These are phyloP conservation scores for Dendrocincla fuliginosa DNA, from an alignment of 2,797 vertebrate species.

Conservation along the genomic window DNA sequence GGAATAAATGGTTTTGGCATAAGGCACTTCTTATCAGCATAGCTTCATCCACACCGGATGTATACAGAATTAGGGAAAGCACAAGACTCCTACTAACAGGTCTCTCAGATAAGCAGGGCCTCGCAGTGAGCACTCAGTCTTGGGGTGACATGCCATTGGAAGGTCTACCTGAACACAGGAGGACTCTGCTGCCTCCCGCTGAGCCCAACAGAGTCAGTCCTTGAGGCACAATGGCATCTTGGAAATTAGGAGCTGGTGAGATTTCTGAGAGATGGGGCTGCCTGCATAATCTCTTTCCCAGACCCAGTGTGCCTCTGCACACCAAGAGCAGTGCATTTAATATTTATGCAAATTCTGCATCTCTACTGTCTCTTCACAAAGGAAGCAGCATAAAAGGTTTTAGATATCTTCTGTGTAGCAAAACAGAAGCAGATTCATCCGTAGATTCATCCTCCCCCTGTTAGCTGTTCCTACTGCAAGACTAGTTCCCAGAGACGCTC, in stretches of 20 bases:
- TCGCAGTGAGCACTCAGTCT: accelerated
- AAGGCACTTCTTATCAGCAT: neutral
- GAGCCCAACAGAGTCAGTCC: neutral
- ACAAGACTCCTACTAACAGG: neutral
- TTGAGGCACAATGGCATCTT: neutral
- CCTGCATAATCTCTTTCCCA: conserved; percentile 23
- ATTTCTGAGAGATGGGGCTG: neutral
- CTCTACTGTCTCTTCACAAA: neutral
- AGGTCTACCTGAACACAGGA: neutral
- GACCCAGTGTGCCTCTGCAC: neutral
- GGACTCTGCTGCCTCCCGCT: neutral
- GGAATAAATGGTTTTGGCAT: neutral
- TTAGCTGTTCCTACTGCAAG: neutral
- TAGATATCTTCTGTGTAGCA: neutral
- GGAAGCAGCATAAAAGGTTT: neutral
- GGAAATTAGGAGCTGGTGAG: neutral
- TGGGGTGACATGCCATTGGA: neutral
- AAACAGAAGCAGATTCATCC: neutral
- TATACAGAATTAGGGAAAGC: neutral
- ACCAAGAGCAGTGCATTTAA: neutral
- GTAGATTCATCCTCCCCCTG: neutral
- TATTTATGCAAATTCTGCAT: neutral
- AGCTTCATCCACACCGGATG: neutral
- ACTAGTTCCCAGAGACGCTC: neutral
- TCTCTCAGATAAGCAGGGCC: neutral